Conservation (phyloP, 2,888 invertebrate genomes). For the Dioctria linearis region DNA sequence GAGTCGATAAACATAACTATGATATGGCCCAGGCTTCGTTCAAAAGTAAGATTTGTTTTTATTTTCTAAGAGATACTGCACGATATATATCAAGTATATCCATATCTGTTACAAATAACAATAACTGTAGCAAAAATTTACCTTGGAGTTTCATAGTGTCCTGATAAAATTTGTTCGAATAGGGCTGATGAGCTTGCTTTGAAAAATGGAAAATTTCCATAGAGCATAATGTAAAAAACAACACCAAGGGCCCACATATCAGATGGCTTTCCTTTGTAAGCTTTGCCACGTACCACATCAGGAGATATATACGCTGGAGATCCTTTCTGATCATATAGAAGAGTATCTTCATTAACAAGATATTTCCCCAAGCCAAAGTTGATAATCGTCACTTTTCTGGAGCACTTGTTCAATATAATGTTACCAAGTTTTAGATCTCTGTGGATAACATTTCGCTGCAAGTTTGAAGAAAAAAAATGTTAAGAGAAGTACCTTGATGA, state of each 20-base stretch:
- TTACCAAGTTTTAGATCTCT: slow-evolving; percentile 85
- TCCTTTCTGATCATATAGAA: slow-evolving; percentile 75
- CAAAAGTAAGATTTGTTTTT: too few relatives aligned
- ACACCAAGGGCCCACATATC: slow-evolving; percentile 90
- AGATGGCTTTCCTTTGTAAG: slow-evolving; percentile 84
- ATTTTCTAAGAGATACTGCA: too few relatives aligned
- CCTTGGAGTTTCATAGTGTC: slow-evolving; percentile 82
- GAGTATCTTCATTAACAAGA: slow-evolving; percentile 74
- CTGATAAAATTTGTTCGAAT: slow-evolving; percentile 82
- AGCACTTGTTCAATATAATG: slow-evolving; percentile 80
- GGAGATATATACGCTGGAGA: slow-evolving; percentile 88
- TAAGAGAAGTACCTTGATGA: background rate
- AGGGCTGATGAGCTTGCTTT: slow-evolving; percentile 81
- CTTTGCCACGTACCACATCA: slow-evolving; percentile 83
- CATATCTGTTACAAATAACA: too few relatives aligned
- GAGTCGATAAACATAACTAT: too few relatives aligned
- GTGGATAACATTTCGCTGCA: slow-evolving; percentile 83
- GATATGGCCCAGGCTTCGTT: too few relatives aligned
- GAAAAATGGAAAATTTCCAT: slow-evolving; percentile 87
- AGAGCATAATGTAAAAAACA: slow-evolving; percentile 84
- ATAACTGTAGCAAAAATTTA: slow-evolving; percentile 68
- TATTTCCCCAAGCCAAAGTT: slow-evolving; percentile 79
- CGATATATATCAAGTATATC: too few relatives aligned
- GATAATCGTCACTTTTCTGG: slow-evolving; percentile 78
- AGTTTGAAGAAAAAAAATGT: slow-evolving; percentile 59